Percentiles rank a stretch among this genome's conserved stretches.
These are phyloP conservation scores for Sinohyriopsis cumingii DNA, from an alignment of 2,888 invertebrate genomes.

Conservation along the genomic window DNA sequence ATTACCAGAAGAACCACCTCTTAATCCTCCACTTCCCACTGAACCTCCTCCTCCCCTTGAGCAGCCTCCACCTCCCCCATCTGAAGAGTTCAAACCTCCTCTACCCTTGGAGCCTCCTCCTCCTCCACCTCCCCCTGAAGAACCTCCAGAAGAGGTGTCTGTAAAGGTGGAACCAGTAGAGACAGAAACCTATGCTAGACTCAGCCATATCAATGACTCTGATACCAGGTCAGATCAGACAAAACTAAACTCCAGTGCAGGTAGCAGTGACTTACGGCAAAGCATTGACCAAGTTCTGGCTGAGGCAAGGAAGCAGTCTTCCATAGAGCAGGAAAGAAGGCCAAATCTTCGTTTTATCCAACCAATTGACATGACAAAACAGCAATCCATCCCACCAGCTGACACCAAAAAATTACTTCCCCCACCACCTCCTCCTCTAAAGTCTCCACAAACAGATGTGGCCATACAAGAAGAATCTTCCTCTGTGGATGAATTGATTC, in stretches of 20 bases:
- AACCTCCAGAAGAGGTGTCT: conserved; percentile 16
- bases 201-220: no score
- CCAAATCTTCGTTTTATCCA: no score
- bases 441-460: conserved; percentile 5
- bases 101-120: conserved; percentile 73
- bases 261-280: background rate
- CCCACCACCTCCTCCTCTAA: conserved; percentile 6
- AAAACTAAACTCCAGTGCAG: no score
- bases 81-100: conserved; percentile 5
- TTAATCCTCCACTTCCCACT: conserved; percentile 34
- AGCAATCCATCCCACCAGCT: conserved; percentile 3
- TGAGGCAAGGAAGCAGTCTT: conserved; percentile 1
- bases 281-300: background rate
- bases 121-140: conserved; percentile 20
- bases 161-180: conserved; percentile 3
- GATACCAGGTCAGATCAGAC: no score
- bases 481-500: no score
- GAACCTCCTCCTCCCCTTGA: conserved; percentile 30
- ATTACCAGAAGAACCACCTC: conserved; percentile 35
- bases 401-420: background rate
- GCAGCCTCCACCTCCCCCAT: conserved; percentile 31
- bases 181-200: background rate
- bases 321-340: background rate
- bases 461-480: background rate
- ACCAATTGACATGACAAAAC: background rate